Base-by-base conservation (phyloP, 23 tunicate species). In the Styela plicata region DNA sequence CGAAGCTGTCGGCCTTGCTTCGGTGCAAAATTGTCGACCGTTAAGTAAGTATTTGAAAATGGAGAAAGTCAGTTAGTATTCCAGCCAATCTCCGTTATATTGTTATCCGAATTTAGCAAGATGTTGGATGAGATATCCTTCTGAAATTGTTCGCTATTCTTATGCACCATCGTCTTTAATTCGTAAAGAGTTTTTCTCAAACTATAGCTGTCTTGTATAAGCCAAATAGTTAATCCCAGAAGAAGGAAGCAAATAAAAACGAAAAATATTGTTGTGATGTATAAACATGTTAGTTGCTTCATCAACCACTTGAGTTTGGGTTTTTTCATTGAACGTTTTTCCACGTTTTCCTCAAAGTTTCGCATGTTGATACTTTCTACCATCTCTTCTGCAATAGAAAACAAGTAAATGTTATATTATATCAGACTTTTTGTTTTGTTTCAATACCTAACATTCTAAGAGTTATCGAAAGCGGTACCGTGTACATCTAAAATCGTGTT, bases 301-400 rank as follows among this genome's bases (percentile, higher is more conserved):
- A 44, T 44, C 57, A 44, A 13, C 57, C 57, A 44, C 57, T 44
- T 44, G 57, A 44, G 7, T 44, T 13, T 44, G 57, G 13, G 7
- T 44, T 7, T 44, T 44, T 44, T 28, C 26, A 36, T 13, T 27
- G 70, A 7, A 16, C 24, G 77, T 71, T 71, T 36, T 3, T 30
- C 77, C 36, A 3, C 34, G 24, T 26, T 71, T 28, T 71, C 77
- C 36, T 21, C 34, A 34, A 71, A 71, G 77, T 71, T 71, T 30
- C 77, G 32, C 37, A 71, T 32, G 35, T 71, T 71, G 36, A 71
- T 71, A 29, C 77, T 71, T 71, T 71, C 77, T 16, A 30, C 77
- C 37, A 30, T 32, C 29, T 30, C 5, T 22, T 71, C 77, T 71
- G 17, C 5, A 71, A 71, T 3, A 3, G 35, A 71, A 3, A n/a